These are phyloP conservation scores for Capra hircus DNA, from an alignment of 2,113 vertebrate species.

Conservation along the genomic window DNA sequence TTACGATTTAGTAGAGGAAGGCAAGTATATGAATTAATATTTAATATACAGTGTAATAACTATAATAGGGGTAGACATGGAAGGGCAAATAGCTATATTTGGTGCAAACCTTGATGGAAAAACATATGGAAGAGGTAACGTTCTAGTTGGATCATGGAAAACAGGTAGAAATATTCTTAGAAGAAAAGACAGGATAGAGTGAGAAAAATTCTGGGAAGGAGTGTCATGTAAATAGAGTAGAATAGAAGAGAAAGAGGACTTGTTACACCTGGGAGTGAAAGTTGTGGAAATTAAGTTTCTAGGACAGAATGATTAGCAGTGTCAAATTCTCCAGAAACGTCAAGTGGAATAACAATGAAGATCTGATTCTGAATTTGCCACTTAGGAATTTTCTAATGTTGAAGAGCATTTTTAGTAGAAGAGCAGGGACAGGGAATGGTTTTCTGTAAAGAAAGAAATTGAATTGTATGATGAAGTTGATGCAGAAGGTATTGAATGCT, in stretches of 20 bases:
- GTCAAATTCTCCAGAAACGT: not conserved
- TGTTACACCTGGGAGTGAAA: not conserved
- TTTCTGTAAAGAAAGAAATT: not conserved
- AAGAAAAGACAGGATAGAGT: not conserved
- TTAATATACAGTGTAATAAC: not conserved
- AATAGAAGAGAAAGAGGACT: not conserved
- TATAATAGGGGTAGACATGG: not conserved
- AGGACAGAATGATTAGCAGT: not conserved
- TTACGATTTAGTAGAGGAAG: not conserved
- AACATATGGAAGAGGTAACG: not conserved
- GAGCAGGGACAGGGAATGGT: not conserved
- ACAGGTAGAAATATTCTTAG: not conserved
- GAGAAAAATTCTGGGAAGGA: not conserved
- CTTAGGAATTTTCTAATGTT: not conserved
- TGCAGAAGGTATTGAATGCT: not conserved
- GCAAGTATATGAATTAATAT: not conserved
- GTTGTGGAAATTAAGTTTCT: not conserved
- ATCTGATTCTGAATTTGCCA: not conserved
- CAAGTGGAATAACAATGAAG: not conserved
- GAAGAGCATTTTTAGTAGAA: not conserved
- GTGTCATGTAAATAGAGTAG: not conserved
- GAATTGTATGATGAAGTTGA: not conserved
- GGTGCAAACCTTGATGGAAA: not conserved
- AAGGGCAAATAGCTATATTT: not conserved
- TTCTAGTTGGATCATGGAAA: not conserved